Base-by-base conservation (phyloP, 1,140 invertebrate genomes). In the Cherax quadricarinatus region DNA sequence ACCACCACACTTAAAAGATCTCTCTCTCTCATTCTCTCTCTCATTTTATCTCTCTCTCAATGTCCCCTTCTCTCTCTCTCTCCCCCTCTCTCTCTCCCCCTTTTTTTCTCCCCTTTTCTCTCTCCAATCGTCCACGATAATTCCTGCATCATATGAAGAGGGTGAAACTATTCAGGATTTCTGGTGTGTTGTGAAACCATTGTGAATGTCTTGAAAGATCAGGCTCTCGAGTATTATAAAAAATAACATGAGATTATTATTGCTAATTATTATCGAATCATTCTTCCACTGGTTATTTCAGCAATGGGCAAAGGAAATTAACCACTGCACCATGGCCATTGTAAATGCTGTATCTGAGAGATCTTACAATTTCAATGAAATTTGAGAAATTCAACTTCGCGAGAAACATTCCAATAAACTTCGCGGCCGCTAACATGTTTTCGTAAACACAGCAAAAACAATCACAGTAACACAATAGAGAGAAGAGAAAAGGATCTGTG, bases 31-130 rank as follows among this genome's bases (percentile, higher is more conserved):
- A 21, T 70, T 70, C 30, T 70, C 66, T 70, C 66, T 70, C 66
- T 70, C 66, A 70, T 21, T 70, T 21, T 70, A 12, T 70, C 66
- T 70, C 66, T 70, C 66, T n/a, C n/a, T n/a, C n/a, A n/a, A n/a
- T n/a, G n/a, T n/a, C n/a, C n/a, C n/a, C n/a, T n/a, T n/a, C 30
- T 70, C 66, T 70, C 66, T 70, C 66, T 70, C 66, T 70, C 66
- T 70, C 66, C 3, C 66, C 3, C 66, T 70, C 66, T 70, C 66
- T 70, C 14, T 70, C 66, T 70, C 14, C 3, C 66, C 21, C 12
- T 70, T 21, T 70, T 14, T 70, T 21, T 12, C 66, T 70, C 12
- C 21, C 66, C n/a, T n/a, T 70, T 3, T 14, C 66, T 70, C 66
- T 70, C n/a, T 3, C 66, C n/a, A 70, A 70, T 70, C 14, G 14